phyloP scores from a whole-genome alignment of 35 echinoderm and acorn worm species.

The Ophiothrix spiculata region DNA sequence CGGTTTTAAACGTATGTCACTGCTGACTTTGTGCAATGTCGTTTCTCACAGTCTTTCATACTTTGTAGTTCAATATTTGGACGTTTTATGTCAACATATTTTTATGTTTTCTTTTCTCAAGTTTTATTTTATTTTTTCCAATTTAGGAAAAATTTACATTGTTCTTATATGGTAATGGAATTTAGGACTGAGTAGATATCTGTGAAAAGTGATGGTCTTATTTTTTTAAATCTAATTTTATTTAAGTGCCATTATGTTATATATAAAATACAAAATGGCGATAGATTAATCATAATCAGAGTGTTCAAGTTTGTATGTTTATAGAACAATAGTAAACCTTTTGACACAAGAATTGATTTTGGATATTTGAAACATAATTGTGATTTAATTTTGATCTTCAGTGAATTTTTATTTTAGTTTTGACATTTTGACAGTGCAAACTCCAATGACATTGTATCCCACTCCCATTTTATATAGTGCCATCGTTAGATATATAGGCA shows the following conservation, averaged over 20 bases:
- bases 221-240: background rate
- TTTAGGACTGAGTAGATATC: background rate
- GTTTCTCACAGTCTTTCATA: slow-evolving; percentile 8
- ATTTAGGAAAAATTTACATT: background rate
- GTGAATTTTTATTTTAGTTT: background rate
- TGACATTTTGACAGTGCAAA: background rate
- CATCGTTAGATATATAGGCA: too few species aligned
- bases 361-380: background rate
- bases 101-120: background rate
- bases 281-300: background rate
- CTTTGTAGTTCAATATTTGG: slow-evolving; percentile 6
- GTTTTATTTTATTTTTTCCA: background rate
- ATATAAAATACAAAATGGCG: background rate
- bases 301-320: background rate
- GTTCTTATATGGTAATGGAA: background rate
- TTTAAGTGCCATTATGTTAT: background rate
- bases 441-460: too few species aligned
- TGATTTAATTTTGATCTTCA: background rate
- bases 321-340: background rate
- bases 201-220: background rate
- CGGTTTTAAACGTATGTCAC: slow-evolving; percentile 2
- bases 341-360: background rate
- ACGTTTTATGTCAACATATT: background rate
- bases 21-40: slow-evolving; percentile 11
- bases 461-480: too few species aligned